Evolutionary conservation across 1,140 invertebrate species (phyloP).

Genomic region (Drosophila burlai): DNA sequence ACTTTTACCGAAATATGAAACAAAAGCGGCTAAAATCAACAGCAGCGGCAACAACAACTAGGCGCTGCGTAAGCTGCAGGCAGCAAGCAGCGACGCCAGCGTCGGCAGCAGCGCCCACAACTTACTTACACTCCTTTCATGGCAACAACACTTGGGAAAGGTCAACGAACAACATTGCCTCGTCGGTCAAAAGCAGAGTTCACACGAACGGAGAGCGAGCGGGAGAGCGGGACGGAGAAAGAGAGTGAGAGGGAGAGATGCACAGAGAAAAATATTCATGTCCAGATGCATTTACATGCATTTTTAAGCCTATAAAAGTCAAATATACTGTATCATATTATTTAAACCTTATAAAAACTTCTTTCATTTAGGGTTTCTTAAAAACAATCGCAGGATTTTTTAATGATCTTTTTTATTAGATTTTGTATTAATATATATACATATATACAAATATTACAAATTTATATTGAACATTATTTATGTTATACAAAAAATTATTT

Average conservation of each 20-base stretch:
- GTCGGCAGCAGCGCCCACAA: slow-evolving; percentile 54
- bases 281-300: neutral
- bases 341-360: no score
- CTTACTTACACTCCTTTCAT: slow-evolving; percentile 74
- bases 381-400: no score
- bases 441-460: no score
- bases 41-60: slow-evolving; percentile 38
- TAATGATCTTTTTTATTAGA: no score
- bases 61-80: slow-evolving; percentile 61
- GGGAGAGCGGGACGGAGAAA: slow-evolving; percentile 21
- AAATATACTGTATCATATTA: no score
- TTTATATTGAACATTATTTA: no score
- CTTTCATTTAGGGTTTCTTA: no score
- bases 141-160: slow-evolving; percentile 79
- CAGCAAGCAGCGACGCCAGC: slow-evolving; percentile 35
- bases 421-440: no score
- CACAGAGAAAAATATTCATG: slow-evolving; percentile 9
- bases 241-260: slow-evolving; percentile 13
- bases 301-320: no score
- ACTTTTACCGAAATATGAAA: slow-evolving; percentile 82
- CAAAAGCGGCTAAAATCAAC: slow-evolving; percentile 59
- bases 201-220: slow-evolving; percentile 64
- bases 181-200: slow-evolving; percentile 82
- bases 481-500: no score
- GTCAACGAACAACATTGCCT: slow-evolving; percentile 83